Evolutionary conservation across 2,888 invertebrate genomes (phyloP), one percentile per base, ranked within the genome.

Genomic region (Drosophila nr. fundita): DNA sequence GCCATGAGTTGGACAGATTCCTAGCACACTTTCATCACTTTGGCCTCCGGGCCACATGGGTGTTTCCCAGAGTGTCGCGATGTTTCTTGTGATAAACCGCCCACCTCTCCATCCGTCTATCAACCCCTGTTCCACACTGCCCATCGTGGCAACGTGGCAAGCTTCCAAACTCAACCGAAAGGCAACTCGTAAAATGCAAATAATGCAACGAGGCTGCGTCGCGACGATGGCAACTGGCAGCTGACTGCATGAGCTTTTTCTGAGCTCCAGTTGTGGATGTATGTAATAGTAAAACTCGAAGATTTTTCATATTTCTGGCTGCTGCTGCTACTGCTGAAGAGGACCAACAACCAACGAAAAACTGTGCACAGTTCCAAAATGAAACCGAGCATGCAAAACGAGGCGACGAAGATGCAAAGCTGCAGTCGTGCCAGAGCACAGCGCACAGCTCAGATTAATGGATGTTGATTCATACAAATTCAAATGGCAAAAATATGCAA

Each of bases 401-500:
- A 76, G 87, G 76, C 78, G 83, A 76, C 81, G 74, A 83, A 82
- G 81, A 83, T 78, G 75, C 73, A 68, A 60, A 52, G n/a, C 27
- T 62, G 61, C 76, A 63, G 60, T 32, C 55, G 54, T 45, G 62
- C 50, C 73, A 68, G 58, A 53, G 79, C 68, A 59, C 66, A 70
- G 75, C 71, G 68, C 60, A 66, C 63, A 75, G 87, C 83, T 75
- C 86, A 87, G 87, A 87, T 87, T 87, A 87, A 87, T 87, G 87
- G 87, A 90, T 87, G 87, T 87, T 87, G 87, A 87, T 87, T 87
- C 90, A 45, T 87, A 87, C 87, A 87, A 87, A 87, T 87, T 87
- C 87, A 87, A 87, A 87, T 87, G 87, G 90, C 87, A 87, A 89
- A 87, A 90, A 87, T 90, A 90, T 90, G 90, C 90, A 90, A 86